A percentile compares a stretch with the other conserved stretches of the same genome.
These are phyloP conservation scores for Nylanderia fulva DNA, from an alignment of 1,140 invertebrate genomes.

Conservation along the genomic window DNA sequence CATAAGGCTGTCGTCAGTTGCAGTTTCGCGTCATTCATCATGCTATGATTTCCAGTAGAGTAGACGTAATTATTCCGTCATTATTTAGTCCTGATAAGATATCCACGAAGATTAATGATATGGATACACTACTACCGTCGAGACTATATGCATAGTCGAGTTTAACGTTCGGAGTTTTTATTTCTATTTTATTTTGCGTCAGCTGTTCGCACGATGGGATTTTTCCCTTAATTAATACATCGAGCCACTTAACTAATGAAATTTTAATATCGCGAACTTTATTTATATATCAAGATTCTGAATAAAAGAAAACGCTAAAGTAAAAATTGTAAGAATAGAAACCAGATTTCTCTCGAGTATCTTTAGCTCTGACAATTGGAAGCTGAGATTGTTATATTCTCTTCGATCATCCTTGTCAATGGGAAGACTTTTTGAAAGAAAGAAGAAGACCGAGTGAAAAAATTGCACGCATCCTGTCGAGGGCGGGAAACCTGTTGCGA, in stretches of 20 bases:
- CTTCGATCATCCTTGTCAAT: background rate
- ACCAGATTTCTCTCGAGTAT: background rate
- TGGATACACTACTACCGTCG: background rate
- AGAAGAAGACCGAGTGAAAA: background rate
- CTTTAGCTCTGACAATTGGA: background rate
- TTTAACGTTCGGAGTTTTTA: background rate
- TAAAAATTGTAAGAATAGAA: background rate
- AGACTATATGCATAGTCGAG: background rate
- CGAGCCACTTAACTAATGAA: background rate
- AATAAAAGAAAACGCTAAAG: background rate
- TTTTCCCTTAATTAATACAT: conserved; percentile 45
- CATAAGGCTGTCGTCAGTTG: conserved; percentile 38
- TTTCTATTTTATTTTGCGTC: conserved; percentile 20
- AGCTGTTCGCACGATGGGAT: conserved; percentile 21
- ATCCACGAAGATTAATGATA: conserved; percentile 42
- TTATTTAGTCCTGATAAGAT: conserved; percentile 44
- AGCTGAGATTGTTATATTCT: background rate
- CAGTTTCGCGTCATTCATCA: conserved; percentile 36
- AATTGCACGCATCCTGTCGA: conserved; percentile 48
- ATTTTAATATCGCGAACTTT: background rate
- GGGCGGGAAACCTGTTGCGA: conserved; percentile 58
- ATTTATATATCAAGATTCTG: background rate
- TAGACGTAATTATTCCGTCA: conserved; percentile 53
- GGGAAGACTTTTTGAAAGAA: background rate
- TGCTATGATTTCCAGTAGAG: conserved; percentile 47